These are phyloP conservation scores for Lanistes nyassanus DNA, from an alignment of 1,140 invertebrate species.

Conservation along the genomic window DNA sequence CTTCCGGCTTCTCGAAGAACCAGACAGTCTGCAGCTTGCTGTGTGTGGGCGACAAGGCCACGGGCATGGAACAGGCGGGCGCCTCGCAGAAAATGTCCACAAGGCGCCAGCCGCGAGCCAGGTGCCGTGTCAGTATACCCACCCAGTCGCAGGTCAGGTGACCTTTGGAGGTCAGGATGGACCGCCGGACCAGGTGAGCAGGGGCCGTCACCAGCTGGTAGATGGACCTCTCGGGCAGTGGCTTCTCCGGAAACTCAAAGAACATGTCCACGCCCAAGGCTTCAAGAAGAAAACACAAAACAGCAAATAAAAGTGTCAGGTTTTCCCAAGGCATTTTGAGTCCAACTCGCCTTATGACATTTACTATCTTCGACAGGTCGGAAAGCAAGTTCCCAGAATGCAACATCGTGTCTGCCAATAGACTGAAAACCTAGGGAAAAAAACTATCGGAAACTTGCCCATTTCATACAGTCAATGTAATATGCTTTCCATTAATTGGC, in stretches of 20 bases:
- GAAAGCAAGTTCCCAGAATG: no score
- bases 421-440: no score
- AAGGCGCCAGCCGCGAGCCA: slow-evolving; percentile 14
- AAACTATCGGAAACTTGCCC: no score
- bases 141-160: slow-evolving; percentile 17
- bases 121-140: slow-evolving; percentile 14
- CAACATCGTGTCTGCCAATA: no score
- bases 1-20: slow-evolving; percentile 22
- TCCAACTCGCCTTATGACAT: no score
- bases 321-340: no score
- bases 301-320: no score
- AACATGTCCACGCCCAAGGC: slow-evolving; percentile 16
- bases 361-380: no score
- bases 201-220: slow-evolving; percentile 21
- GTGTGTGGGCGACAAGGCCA: slow-evolving; percentile 1
- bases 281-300: background rate
- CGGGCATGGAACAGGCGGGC: background rate
- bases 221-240: slow-evolving; percentile 11
- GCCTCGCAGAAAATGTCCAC: slow-evolving; percentile 20
- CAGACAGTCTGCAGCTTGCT: slow-evolving; percentile 17
- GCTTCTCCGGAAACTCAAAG: slow-evolving; percentile 13
- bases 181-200: slow-evolving; percentile 1
- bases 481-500: no score
- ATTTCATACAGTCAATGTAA: no score
- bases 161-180: slow-evolving; percentile 11